Evolutionary conservation across 2,888 invertebrate genomes (phyloP), one percentile per base, ranked within the genome.

Genomic region (Aethes cnicana): DNA sequence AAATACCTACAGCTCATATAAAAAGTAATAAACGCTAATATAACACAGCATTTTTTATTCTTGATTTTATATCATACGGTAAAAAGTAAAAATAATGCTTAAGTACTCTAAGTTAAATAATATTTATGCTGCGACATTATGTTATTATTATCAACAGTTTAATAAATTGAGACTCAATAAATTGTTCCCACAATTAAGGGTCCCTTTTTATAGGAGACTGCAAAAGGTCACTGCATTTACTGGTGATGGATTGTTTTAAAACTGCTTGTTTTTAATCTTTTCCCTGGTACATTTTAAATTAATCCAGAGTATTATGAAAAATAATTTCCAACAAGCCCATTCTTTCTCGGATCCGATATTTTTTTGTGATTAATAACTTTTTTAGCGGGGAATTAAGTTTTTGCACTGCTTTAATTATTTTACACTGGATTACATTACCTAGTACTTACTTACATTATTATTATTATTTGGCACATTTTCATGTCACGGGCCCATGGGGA

Each of bases 221-320:
- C 36, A 26, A 60, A 60, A 58, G 58, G 58, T 49, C 55, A 52
- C 37, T 47, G 39, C 20, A 42, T 48, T 47, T 48, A 41, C 41
- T 23, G 32, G 17, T 55, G 56, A 56, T 56, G 55, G 53, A 56
- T 56, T 46, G 50, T 49, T 25, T 25, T n/a, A n/a, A 25, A 16
- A 16, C 5, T 39, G n/a, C n/a, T 3, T 37, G n/a, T n/a, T 37
- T 21, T 23, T 2, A n/a, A 14, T 39, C 26, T 42, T 18, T 7
- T 37, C n/a, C 18, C 14, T 39, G n/a, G n/a, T n/a, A 23, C 1
- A 16, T 48, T 39, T 32, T 25, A 25, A 9, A 30, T 44, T 44
- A 25, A 37, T n/a, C 28, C 43, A 43, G 23, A 6, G 17, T 50
- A 18, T 35, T 30, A 37, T 36, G 36, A 16, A 28, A 16, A 30